phyloP scores from a whole-genome alignment of 1,140 invertebrate genomes.

The Oryctes rhinoceros region DNA sequence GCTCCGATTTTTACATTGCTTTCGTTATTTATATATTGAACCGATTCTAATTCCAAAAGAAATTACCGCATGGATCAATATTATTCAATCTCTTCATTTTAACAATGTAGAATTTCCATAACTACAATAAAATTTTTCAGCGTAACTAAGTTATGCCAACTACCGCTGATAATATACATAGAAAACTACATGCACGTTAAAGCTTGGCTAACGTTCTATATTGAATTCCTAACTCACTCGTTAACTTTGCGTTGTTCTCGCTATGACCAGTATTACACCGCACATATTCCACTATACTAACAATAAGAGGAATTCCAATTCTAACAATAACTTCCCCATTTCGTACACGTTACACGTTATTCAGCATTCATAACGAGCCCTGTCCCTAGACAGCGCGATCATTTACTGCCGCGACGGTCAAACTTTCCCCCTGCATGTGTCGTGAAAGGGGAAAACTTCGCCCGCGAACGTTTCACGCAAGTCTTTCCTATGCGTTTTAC shows the following conservation, averaged over 20 bases:
- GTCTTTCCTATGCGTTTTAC: slow-evolving; percentile 23
- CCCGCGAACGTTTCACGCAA: slow-evolving; percentile 22
- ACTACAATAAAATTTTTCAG: no score
- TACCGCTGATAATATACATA: no score
- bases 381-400: background rate
- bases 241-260: background rate
- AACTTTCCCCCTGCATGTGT: background rate
- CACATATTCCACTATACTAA: slow-evolving; percentile 1
- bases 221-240: background rate
- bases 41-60: no score
- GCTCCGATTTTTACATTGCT: no score
- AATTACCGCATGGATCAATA: no score
- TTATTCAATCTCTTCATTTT: no score
- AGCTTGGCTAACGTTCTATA: no score
- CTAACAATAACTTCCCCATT: background rate
- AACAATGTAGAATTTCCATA: no score
- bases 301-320: background rate
- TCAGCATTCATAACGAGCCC: background rate
- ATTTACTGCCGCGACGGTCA: slow-evolving; percentile 20
- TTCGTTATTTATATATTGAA: no score
- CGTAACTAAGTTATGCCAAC: no score
- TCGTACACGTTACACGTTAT: background rate
- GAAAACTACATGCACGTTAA: no score
- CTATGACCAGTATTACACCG: background rate
- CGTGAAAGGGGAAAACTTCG: slow-evolving; percentile 2